Evolutionary conservation across 2,888 invertebrate genomes (phyloP), one percentile per base, ranked within the genome.

Genomic region (Tineola bisselliella): DNA sequence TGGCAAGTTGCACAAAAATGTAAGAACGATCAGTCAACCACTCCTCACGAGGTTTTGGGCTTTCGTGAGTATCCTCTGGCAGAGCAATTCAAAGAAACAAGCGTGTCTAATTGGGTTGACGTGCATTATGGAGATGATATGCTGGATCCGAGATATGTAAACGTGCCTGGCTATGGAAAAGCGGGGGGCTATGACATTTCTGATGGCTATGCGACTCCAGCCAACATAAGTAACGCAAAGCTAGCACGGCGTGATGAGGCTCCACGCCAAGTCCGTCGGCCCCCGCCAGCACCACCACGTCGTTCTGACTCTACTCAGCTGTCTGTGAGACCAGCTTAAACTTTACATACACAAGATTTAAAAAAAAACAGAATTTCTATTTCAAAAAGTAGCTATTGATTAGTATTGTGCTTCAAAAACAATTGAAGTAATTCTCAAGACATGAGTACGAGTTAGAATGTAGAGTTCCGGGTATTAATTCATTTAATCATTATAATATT

Each of bases 1-100:
- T 94, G 94, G 94, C 94, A 95, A 71, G 95, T 96, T 0, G 96
- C 96, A 2, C 96, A 97, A 72, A 96, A 96, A 74, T 95, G 96
- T 72, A 94, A 95, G 77, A 81, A 93, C 19, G 96, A 96, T 75
- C 91, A 92, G 12, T 91, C 93, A n/a, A 94, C 95, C 0, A 94
- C 94, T 44, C 96, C 96, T 0, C 95, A 96, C 72, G 95, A 96
- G 75, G 96, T 97, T 1, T 89, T 97, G 8, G 96, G 96, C 0
- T 96, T 97, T 72, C 88, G 96, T 8, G 94, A 95, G 73, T 94
- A 94, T 31, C 91, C 93, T 5, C 88, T 91, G 25, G 82, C 91
- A 0, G 91, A 91, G 10, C 91, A 92, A 68, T 93, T 93, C 69
- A 90, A 92, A 64, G 93, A 93, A 72, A 92, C 93, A 2, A 95